These are phyloP conservation scores for Polydrusus tereticollis DNA, from an alignment of 2,888 invertebrate genomes.

Conservation along the genomic window DNA sequence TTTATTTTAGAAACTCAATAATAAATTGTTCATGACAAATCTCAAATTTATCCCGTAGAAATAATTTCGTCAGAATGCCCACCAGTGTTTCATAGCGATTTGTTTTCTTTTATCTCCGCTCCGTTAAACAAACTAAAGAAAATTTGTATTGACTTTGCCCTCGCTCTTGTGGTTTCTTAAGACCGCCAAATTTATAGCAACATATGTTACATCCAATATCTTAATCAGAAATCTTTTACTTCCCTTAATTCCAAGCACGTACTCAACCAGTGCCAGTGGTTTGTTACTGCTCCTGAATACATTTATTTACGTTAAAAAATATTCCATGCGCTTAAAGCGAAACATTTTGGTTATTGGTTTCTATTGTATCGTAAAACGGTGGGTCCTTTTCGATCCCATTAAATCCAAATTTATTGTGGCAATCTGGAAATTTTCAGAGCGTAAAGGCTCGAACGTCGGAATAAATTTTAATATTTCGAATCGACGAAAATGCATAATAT, in stretches of 20 bases:
- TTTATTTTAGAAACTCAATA: too few relatives aligned
- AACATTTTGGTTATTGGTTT: slow-evolving; percentile 35
- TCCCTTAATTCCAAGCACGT: slow-evolving; percentile 32
- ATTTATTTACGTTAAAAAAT: slow-evolving; percentile 21
- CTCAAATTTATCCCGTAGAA: too few relatives aligned
- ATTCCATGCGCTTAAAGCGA: not conserved
- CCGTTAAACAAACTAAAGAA: slow-evolving; percentile 18
- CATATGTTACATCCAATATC: slow-evolving; percentile 31
- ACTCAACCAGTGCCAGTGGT: slow-evolving; percentile 1
- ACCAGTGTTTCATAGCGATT: too few relatives aligned
- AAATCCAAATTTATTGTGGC: slow-evolving; percentile 38
- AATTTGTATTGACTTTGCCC: slow-evolving; percentile 31
- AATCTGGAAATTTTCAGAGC: slow-evolving; percentile 36
- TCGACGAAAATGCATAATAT: slow-evolving; percentile 19
- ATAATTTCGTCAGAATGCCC: too few relatives aligned
- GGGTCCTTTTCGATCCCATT: slow-evolving; percentile 33
- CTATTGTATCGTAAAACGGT: slow-evolving; percentile 40
- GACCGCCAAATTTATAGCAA: slow-evolving; percentile 32
- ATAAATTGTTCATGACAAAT: too few relatives aligned
- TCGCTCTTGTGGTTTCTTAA: slow-evolving; percentile 27
- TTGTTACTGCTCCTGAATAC: slow-evolving; percentile 6
- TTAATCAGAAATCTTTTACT: slow-evolving; percentile 32
- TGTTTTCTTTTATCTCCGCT: not conserved
- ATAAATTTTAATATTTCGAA: slow-evolving; percentile 29
- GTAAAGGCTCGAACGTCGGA: slow-evolving; percentile 10